These are phyloP conservation scores for Ophonus ardosiacus DNA, from an alignment of 2,888 invertebrate genomes.

Conservation along the genomic window DNA sequence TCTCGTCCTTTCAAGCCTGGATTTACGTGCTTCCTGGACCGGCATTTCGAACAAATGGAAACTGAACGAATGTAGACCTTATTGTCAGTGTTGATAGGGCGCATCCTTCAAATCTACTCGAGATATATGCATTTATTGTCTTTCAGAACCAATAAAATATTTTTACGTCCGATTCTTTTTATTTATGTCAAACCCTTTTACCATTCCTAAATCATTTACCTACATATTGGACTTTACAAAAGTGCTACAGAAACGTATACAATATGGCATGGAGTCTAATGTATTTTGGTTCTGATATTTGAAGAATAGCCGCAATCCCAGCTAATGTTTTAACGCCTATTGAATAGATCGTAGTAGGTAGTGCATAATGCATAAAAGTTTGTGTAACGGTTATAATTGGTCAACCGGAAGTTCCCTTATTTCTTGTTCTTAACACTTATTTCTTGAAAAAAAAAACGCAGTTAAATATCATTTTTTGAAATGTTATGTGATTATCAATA, in stretches of 20 bases:
- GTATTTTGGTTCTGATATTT: no score
- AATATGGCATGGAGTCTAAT: no score
- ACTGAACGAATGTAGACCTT: not conserved
- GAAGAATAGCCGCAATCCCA: no score
- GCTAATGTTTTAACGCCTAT: no score
- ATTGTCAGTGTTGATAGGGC: not conserved
- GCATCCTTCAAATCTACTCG: slow-evolving; percentile 2
- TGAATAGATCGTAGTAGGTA: no score
- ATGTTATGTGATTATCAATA: no score
- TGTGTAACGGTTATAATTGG: no score
- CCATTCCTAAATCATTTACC: slow-evolving; percentile 1
- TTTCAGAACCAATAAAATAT: slow-evolving; percentile 39
- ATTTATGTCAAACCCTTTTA: slow-evolving; percentile 7
- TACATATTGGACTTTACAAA: not conserved
- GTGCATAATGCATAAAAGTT: no score
- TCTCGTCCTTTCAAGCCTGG: slow-evolving; percentile 43
- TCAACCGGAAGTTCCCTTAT: no score
- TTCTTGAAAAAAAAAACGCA: no score
- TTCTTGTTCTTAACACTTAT: no score
- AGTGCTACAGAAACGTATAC: not conserved
- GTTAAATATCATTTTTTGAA: no score
- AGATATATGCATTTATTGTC: slow-evolving; percentile 34
- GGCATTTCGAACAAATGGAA: slow-evolving; percentile 28
- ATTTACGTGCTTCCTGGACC: slow-evolving; percentile 21
- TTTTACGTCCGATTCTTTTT: slow-evolving; percentile 23